Base-by-base conservation (phyloP, 1,140 invertebrate genomes). In the Linepithema humile region DNA sequence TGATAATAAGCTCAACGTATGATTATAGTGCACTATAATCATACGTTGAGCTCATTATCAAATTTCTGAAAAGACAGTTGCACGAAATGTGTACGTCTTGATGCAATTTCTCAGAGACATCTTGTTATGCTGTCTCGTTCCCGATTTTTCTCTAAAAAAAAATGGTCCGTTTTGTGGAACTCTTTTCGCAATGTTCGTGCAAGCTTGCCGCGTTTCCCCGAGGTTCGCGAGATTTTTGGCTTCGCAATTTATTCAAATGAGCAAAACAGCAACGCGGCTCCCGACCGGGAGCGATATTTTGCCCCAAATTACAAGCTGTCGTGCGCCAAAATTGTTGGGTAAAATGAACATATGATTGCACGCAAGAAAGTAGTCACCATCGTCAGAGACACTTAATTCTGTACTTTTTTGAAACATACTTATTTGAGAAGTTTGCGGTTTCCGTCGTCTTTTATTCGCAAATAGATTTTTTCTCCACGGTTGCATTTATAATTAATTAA, bases 291-390 rank as follows among this genome's bases (percentile, higher is more conserved):
- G 32, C 45, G 48, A 85, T 87, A 82, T 38, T 75, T 45, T 67
- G 38, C 20, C 3, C 20, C 32, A 80, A 88, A 88, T 87, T 88
- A 85, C 73, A 78, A 85, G 67, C 48, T 85, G 77, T 75, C 57
- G 9, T 48, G 2, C 17, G 48, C 43, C 29, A 65, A 43, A 73
- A 87, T 87, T 50, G 32, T 59, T 35, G 26, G 70, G 32, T 29
- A 35, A 73, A 23, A 48, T n/a, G 29, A 20, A 69, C 40, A 50
- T 62, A 40, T 20, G 83, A 57, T 77, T 82, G 62, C 38, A 59
- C 59, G n/a, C 4, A 38, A 43, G 32, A 73, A 57, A 20, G 32
- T n/a, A 48, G 10, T 53, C 38, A 20, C 32, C 45, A 12, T 55
- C 50, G 23, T 38, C 38, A 59, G 38, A 53, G 40, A 74, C 38